Evolutionary conservation across 2,113 vertebrate species (phyloP).

Genomic region (Serilophus lunatus): DNA sequence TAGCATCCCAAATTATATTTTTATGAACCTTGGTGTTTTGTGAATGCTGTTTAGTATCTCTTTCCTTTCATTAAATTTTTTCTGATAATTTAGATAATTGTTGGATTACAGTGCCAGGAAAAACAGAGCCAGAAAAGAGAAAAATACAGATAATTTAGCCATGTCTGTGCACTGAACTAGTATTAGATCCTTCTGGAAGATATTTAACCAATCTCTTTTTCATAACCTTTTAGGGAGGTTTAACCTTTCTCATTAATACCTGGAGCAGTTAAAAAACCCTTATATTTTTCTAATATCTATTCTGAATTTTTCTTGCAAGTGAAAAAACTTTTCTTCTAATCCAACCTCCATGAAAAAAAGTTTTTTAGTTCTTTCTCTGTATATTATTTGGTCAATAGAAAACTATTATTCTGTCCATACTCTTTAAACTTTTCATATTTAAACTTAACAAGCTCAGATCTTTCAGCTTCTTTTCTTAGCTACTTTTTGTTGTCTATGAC

Average conservation of each 20-base stretch:
- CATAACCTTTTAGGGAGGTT: neutral
- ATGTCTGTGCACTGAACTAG: neutral
- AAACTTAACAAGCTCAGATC: neutral
- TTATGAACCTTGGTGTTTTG: neutral
- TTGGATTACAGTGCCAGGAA: neutral
- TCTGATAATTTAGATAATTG: neutral
- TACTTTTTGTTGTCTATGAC: neutral
- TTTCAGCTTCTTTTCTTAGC: neutral
- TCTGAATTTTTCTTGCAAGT: neutral
- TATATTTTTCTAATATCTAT: neutral
- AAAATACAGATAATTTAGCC: neutral
- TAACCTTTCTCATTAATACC: neutral
- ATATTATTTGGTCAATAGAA: neutral
- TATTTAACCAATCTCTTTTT: neutral
- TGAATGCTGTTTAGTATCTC: neutral
- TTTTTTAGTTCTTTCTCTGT: neutral
- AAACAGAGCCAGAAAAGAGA: neutral
- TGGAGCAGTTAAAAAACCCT: neutral
- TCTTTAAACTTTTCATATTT: neutral
- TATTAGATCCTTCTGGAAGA: neutral
- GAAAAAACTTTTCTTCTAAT: neutral
- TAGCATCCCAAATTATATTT: neutral
- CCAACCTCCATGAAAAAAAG: neutral
- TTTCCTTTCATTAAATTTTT: neutral
- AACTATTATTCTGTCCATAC: neutral